Conservation (phyloP, 2,888 invertebrate species). For the Brassicogethes aeneus region DNA sequence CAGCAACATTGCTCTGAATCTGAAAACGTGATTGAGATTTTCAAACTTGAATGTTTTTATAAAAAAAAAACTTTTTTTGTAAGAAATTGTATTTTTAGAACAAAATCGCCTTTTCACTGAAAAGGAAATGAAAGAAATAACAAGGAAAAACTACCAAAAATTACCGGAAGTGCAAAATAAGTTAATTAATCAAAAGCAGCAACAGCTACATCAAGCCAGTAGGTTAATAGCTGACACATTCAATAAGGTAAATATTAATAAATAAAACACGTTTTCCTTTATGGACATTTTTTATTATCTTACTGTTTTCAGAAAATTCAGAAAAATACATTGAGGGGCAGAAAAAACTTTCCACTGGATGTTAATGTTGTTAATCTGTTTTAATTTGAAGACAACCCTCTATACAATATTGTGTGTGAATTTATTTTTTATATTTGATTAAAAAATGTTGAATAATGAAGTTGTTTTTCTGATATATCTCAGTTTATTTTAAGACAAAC, state of each 20-base stretch:
- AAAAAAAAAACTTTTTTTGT: no score
- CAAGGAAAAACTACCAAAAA: conserved; percentile 54
- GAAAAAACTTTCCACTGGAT: conserved; percentile 56
- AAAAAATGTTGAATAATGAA: no score
- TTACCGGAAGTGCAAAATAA: conserved; percentile 65
- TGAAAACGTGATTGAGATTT: no score
- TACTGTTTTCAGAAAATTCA: conserved; percentile 55
- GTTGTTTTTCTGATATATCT: no score
- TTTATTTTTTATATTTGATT: no score
- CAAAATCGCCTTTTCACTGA: conserved; percentile 21
- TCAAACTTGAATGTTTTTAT: no score
- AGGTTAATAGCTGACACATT: conserved; percentile 67
- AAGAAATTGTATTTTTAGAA: conserved; percentile 14
- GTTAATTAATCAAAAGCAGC: conserved; percentile 50
- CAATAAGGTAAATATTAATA: conserved; percentile 52
- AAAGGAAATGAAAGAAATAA: conserved; percentile 51
- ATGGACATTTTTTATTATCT: neutral
- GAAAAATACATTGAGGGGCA: conserved; percentile 55
- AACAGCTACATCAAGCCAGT: conserved; percentile 52
- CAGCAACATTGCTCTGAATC: no score
- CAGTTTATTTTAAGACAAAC: no score
- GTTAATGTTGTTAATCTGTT: conserved; percentile 48
- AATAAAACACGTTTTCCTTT: conserved; percentile 5
- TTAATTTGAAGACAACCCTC: no score
- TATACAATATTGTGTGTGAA: no score